phyloP scores from a whole-genome alignment of 2,888 invertebrate genomes.

The Apeira syringaria region DNA sequence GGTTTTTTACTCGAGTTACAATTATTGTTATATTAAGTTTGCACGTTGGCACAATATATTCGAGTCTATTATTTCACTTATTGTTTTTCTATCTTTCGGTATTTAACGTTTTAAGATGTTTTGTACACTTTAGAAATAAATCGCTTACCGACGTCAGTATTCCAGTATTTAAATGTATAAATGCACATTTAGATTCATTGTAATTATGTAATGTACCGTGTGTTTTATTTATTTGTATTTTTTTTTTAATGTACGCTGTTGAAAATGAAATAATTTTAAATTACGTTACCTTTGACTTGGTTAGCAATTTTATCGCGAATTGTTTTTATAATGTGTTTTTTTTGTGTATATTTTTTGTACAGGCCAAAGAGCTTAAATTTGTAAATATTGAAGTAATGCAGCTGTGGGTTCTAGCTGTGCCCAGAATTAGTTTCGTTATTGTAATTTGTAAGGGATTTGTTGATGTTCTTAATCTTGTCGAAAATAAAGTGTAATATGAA shows the following conservation, averaged over 20 bases:
- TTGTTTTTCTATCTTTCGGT: conserved; percentile 6
- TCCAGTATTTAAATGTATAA: conserved; percentile 34
- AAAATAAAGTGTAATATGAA: conserved; percentile 74
- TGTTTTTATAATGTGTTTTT: conserved; percentile 38
- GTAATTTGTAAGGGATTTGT: conserved; percentile 82
- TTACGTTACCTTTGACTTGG: conserved; percentile 67
- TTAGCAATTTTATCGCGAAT: conserved; percentile 62
- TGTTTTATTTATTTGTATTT: conserved; percentile 36
- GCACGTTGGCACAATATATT: conserved; percentile 1
- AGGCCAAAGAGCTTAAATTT: conserved; percentile 80
- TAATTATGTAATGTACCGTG: conserved; percentile 28
- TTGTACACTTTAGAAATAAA: conserved; percentile 30
- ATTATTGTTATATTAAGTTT: neutral
- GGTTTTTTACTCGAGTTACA: too few relatives aligned
- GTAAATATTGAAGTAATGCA: conserved; percentile 67
- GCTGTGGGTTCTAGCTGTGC: conserved; percentile 58
- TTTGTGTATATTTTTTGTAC: conserved; percentile 71
- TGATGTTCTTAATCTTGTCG: conserved; percentile 82
- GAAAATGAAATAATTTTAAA: conserved; percentile 75
- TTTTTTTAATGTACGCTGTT: conserved; percentile 58
- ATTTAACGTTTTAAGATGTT: conserved; percentile 15
- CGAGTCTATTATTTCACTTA: neutral
- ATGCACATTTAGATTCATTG: conserved; percentile 27
- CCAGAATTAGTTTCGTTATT: conserved; percentile 72
- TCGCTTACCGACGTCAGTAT: conserved; percentile 64